phyloP scores from a whole-genome alignment of 2,888 invertebrate species.

The Platycheirus albimanus region DNA sequence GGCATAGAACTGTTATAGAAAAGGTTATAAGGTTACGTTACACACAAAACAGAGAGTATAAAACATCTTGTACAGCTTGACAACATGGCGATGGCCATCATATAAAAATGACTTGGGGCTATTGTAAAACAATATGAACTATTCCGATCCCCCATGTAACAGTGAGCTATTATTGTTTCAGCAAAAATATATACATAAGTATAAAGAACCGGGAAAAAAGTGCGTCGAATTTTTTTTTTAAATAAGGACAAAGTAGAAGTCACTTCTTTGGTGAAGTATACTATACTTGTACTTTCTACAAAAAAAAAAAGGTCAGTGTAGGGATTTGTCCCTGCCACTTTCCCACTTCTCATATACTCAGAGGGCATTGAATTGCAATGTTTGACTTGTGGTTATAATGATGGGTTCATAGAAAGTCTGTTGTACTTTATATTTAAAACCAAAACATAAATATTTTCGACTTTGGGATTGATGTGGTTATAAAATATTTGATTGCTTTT shows the following conservation, averaged over 20 bases:
- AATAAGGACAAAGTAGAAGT: constrained; percentile 9
- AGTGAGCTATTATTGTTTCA: constrained; percentile 64
- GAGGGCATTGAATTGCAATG: constrained; percentile 21
- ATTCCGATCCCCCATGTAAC: constrained; percentile 47
- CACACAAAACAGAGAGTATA: constrained; percentile 58
- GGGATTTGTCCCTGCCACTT: too few species aligned
- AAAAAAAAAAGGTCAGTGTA: too few species aligned
- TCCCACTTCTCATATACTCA: too few species aligned
- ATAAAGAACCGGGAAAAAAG: constrained; percentile 27
- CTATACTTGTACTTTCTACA: constrained; percentile 27
- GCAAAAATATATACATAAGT: too few species aligned
- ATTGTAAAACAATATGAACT: constrained; percentile 72
- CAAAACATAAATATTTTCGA: too few species aligned
- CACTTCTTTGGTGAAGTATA: constrained; percentile 38
- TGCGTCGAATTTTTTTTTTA: constrained; percentile 35
- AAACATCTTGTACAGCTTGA: constrained; percentile 73
- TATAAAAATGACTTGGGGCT: constrained; percentile 73
- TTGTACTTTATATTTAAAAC: background rate
- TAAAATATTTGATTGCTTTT: background rate
- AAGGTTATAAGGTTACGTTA: constrained; percentile 77
- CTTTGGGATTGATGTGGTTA: background rate
- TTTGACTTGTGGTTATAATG: constrained; percentile 18
- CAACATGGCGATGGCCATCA: constrained; percentile 68
- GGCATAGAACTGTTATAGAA: constrained; percentile 70
- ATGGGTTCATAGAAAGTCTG: constrained; percentile 21